These are phyloP conservation scores for Pachypeltis micranthus DNA, from an alignment of 1,140 invertebrate genomes.

Conservation along the genomic window DNA sequence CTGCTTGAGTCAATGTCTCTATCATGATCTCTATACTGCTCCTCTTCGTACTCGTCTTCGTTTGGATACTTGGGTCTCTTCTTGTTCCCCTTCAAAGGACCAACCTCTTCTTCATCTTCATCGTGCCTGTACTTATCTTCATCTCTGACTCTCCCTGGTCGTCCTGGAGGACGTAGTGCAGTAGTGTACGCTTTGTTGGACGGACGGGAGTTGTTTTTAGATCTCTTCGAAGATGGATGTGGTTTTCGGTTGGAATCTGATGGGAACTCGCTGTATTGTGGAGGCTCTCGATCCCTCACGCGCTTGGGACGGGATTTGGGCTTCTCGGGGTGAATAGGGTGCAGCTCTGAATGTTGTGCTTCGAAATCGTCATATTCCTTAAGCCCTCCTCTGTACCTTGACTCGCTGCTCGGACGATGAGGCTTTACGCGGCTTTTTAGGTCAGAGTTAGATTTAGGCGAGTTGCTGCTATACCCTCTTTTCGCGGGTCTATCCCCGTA, in stretches of 20 bases:
- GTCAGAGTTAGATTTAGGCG: background rate
- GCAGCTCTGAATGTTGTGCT: background rate
- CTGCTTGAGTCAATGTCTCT: background rate
- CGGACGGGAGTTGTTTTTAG: background rate
- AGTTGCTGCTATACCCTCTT: background rate
- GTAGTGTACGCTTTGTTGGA: background rate
- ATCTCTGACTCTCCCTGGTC: background rate
- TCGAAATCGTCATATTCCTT: background rate
- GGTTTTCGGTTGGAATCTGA: background rate
- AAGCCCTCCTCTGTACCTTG: background rate
- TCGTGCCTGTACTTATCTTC: background rate
- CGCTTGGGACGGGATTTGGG: background rate
- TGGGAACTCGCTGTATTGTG: no score
- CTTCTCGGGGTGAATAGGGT: background rate
- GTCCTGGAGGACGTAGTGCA: background rate
- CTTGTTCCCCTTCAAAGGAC: background rate
- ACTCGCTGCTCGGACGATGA: no score
- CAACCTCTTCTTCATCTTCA: background rate
- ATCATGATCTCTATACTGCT: background rate
- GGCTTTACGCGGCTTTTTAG: no score
- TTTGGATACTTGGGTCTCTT: background rate
- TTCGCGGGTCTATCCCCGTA: background rate
- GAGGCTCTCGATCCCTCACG: background rate
- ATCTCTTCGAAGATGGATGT: background rate
- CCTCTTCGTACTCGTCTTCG: background rate